phyloP scores from a whole-genome alignment of 2,888 invertebrate genomes.

The Polymixis lichenea region DNA sequence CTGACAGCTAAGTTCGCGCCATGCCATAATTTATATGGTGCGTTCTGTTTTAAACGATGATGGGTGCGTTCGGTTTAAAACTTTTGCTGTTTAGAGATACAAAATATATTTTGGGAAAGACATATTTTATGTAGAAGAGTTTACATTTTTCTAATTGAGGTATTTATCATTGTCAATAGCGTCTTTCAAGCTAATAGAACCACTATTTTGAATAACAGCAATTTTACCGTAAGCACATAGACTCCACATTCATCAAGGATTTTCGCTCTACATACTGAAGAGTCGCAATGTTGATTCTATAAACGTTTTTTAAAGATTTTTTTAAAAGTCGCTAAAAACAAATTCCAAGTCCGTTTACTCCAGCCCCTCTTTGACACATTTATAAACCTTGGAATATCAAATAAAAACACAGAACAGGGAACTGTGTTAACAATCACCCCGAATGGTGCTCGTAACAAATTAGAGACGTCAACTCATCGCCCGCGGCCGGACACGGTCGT shows the following conservation, averaged over 20 bases:
- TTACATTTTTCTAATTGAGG: conserved; percentile 42
- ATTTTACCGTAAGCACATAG: conserved; percentile 18
- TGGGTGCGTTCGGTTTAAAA: conserved; percentile 58
- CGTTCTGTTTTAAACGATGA: conserved; percentile 68
- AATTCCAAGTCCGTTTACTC: background rate
- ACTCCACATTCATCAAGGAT: conserved; percentile 13
- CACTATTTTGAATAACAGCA: conserved; percentile 34
- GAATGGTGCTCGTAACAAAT: conserved; percentile 65
- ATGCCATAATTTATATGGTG: conserved; percentile 71
- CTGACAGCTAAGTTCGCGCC: conserved; percentile 71
- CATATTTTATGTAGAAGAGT: conserved; percentile 53
- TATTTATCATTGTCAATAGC: conserved; percentile 58
- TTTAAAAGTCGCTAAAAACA: conserved; percentile 4
- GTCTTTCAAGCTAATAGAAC: conserved; percentile 31
- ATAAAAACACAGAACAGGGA: conserved; percentile 48
- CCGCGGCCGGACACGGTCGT: conserved; percentile 71
- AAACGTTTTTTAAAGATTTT: background rate
- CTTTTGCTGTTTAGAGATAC: conserved; percentile 55
- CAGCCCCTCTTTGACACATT: conserved; percentile 30
- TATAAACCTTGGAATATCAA: conserved; percentile 37
- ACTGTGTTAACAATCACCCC: conserved; percentile 62
- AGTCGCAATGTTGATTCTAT: background rate
- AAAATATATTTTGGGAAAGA: conserved; percentile 60
- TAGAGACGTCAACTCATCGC: conserved; percentile 64
- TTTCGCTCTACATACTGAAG: conserved; percentile 12